Conservation (phyloP, 53 echinoderm and acorn worm species). For the Echinarachnius parma region DNA sequence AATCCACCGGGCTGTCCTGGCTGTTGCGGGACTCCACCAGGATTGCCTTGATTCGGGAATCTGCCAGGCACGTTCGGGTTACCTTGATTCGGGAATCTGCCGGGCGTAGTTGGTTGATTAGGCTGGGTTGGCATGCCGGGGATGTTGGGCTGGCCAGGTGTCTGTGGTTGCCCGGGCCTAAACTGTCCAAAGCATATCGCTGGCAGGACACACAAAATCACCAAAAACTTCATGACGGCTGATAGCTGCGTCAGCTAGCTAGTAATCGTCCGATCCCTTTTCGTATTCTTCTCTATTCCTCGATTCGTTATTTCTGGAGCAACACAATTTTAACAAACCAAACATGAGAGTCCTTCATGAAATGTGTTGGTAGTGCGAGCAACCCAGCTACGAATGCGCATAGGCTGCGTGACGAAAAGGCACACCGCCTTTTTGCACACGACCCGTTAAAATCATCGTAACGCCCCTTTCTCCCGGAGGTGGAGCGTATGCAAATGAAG, state of each 20-base stretch:
- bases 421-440: slow-evolving; percentile 19
- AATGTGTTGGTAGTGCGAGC: slow-evolving; percentile 15
- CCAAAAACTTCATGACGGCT: slow-evolving; percentile 39
- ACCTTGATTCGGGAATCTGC: too few relatives aligned
- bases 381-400: slow-evolving; percentile 19
- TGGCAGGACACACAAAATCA: slow-evolving; percentile 17
- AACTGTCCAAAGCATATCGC: slow-evolving; percentile 22
- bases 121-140: neutral
- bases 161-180: too few relatives aligned
- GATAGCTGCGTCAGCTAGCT: neutral
- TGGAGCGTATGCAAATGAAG: slow-evolving; percentile 22
- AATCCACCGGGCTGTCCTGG: too few relatives aligned
- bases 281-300: too few relatives aligned
- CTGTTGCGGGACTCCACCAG: too few relatives aligned
- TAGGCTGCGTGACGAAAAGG: slow-evolving; percentile 3
- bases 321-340: too few relatives aligned
- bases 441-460: neutral
- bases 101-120: neutral
- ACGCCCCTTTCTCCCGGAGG: neutral
- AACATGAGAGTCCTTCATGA: neutral
- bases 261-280: too few relatives aligned
- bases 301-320: too few relatives aligned
- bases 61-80: too few relatives aligned
- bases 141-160: too few relatives aligned
- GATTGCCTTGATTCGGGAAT: too few relatives aligned